Base-by-base conservation (phyloP, 2,113 vertebrate genomes). In the Mastomys natalensis region DNA sequence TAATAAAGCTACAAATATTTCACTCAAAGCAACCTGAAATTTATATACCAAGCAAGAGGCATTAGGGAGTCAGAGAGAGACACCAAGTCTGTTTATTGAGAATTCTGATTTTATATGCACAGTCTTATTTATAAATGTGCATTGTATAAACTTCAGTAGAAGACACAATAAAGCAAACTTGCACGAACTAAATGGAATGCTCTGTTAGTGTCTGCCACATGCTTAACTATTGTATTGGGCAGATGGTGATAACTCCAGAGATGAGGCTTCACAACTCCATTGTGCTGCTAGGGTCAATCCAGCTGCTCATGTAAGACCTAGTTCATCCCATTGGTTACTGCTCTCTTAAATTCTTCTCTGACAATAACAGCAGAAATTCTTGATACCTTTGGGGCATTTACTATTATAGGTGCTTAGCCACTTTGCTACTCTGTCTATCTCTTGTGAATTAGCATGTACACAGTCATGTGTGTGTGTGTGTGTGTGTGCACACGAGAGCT, bases 331-430 rank as follows among this genome's bases (percentile, higher is more conserved):
- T 45, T 91, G 48, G 53, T 68, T 82, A 3, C 43, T 93, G n/a
- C 58, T 73, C 86, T 66, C 77, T 96, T 64, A 86, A 96, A 73
- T 89, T 73, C 9, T n/a, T 84, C 62, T 87, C 53, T 89, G 86
- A 74, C 84, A 55, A 45, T 66, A 86, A 60, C 73, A 60, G 64
- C 34, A 2, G 45, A 68, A 77, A 51, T 24, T 68, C 10, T 87
- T 68, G 72, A 77, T 64, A 90, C 31, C 31, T 22, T 80, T 5
- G 9, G 60, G 68, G 3, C 40, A 60, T 62, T 91, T 81, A 48
- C 51, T 92, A 22, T 26, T 55, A 17, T 11, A 68, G n/a, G 5
- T 81, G 34, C 40, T 87, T 96, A n/a, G 31, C 51, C 51, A 58
- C 19, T 11, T 7, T 81, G 53, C 58, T 84, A 40, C 13, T 43